Evolutionary conservation across 2,888 invertebrate species (phyloP).

Genomic region (Charanyca ferruginea): DNA sequence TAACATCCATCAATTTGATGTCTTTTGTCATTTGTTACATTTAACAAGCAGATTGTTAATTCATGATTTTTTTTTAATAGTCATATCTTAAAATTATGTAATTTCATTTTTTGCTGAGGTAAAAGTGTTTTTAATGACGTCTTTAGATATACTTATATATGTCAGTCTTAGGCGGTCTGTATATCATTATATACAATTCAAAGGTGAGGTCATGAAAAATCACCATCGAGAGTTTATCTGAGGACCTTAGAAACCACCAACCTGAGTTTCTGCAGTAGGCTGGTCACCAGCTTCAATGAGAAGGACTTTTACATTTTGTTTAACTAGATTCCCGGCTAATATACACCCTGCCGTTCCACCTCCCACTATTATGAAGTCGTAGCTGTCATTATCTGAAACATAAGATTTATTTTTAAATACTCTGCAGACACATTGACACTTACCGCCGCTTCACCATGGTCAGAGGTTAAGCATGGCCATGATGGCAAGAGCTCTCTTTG

Average conservation of each 20-base stretch:
- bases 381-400: conserved; percentile 12
- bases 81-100: not conserved
- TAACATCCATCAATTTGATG: not conserved
- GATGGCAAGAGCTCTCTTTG: too few species aligned
- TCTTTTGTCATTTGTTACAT: not conserved
- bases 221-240: too few species aligned
- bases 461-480: too few species aligned
- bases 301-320: conserved; percentile 7
- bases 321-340: conserved; percentile 29
- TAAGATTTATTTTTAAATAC: not conserved
- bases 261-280: conserved; percentile 31
- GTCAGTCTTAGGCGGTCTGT: too few species aligned
- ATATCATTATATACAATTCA: not conserved
- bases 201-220: not conserved
- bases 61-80: not conserved
- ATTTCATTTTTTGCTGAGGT: not conserved
- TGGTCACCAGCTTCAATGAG: conserved; percentile 44
- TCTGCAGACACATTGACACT: too few species aligned
- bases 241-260: too few species aligned
- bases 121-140: not conserved
- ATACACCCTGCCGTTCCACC: conserved; percentile 44
- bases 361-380: conserved; percentile 29
- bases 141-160: not conserved
- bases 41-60: not conserved
- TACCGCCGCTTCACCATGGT: too few species aligned